Evolutionary conservation across 2,888 invertebrate genomes (phyloP).

Genomic region (Caenorhabditis plicata): DNA sequence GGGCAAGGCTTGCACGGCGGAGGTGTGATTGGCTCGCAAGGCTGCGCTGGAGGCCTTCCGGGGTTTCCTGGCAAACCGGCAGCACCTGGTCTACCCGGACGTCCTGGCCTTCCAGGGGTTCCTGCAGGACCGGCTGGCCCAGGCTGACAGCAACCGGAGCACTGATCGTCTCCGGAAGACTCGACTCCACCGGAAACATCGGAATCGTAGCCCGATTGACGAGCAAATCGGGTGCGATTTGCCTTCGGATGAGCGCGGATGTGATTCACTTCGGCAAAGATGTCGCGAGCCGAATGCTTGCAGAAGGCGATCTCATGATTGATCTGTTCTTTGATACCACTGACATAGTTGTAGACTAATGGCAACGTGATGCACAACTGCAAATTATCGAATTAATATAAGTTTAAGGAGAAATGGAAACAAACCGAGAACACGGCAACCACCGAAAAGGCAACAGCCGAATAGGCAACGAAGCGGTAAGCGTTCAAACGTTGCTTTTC

Average conservation of each 20-base stretch:
- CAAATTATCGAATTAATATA: no score
- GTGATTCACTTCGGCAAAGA: slow-evolving; percentile 46
- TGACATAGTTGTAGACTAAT: slow-evolving; percentile 30
- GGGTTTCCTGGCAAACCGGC: slow-evolving; percentile 49
- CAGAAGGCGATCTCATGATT: slow-evolving; percentile 31
- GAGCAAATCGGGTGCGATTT: slow-evolving; percentile 39
- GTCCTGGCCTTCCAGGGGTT: slow-evolving; percentile 44
- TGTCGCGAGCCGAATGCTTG: slow-evolving; percentile 39
- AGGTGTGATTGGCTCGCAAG: slow-evolving; percentile 43
- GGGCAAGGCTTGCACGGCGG: slow-evolving; percentile 48
- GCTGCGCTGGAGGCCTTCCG: slow-evolving; percentile 32
- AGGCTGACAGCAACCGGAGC: slow-evolving; percentile 56
- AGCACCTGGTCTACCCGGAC: slow-evolving; percentile 40
- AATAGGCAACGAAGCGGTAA: slow-evolving; percentile 42
- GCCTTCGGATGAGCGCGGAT: slow-evolving; percentile 35
- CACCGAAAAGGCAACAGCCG: slow-evolving; percentile 40
- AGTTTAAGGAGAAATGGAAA: background rate
- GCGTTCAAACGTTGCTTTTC: slow-evolving; percentile 17
- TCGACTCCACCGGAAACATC: slow-evolving; percentile 3
- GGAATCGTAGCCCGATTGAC: slow-evolving; percentile 39
- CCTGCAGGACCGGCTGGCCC: slow-evolving; percentile 45
- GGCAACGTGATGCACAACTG: slow-evolving; percentile 29
- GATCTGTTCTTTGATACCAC: slow-evolving; percentile 21
- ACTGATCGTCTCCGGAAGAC: slow-evolving; percentile 6
- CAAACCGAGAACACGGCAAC: slow-evolving; percentile 40